Evolutionary conservation across 2,888 invertebrate species (phyloP), one percentile per base, ranked within the genome.

Genomic region (Tetheella fluctuosa): DNA sequence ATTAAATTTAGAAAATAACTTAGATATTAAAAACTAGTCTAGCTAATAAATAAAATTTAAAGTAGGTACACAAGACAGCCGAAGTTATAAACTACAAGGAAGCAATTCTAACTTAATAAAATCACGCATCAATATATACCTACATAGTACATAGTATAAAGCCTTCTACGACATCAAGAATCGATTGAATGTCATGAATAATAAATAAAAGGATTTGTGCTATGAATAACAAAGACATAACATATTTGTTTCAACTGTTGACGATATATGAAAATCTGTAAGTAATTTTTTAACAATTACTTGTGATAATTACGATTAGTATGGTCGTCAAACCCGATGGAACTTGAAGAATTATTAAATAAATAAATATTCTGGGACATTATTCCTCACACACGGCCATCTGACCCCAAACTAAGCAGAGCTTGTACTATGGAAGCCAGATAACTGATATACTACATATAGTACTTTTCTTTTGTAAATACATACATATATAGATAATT

Each of bases 111-210:
- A 34, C 7, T 34, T 34, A 20, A 20, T 48, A 48, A 20, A 48
- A 20, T 20, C 20, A 48, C 2, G 17, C 48, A 48, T 20, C 20
- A 2, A n/a, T 48, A 10, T 15, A n/a, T n/a, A n/a, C n/a, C 10
- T 1, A 20, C 20, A 48, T 20, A 10, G 20, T 48, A 10, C n/a
- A 10, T 10, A 48, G 3, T 1, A 10, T 8, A 54, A 54, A 34
- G 23, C 30, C 17, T n/a, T 12, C 55, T 30, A 52, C 59, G 23
- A 55, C 56, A 56, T 56, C 59, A 60, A 56, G 56, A 60, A 60
- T 60, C 59, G 59, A 60, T 60, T 15, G 10, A 30, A 20, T 20
- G 7, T 52, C 59, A 60, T 60, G 59, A 60, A 60, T 56, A 60
- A 60, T 60, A 60, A 23, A 60, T 60, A 39, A 23, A 59, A 42